Base-by-base conservation (phyloP, 2,113 vertebrate species). In the Mugil cephalus region DNA sequence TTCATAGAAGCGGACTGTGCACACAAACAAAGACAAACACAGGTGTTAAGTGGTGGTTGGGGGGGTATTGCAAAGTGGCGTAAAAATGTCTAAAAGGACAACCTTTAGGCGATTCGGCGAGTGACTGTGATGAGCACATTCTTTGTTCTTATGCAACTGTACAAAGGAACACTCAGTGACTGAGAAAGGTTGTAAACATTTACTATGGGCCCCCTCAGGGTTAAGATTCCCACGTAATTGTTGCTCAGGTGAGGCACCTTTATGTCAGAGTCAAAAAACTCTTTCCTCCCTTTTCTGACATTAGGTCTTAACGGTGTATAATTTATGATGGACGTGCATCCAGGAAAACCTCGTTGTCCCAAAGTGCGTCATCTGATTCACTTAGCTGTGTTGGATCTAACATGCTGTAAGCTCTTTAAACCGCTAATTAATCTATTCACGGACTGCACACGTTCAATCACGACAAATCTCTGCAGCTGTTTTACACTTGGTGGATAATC, bases 61-160 rank as follows among this genome's bases (percentile, higher is more conserved):
- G n/a, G 74, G 78, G 47, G 36, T 51, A 60, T 59, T 59, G 15
- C 7, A 3, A 51, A 42, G 9, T 10, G 10, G 8, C 66, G 35
- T 46, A 65, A 45, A 70, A 60, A 69, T 50, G 62, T 40, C 45
- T 39, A 42, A 40, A n/a, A 12, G 79, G 47, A 54, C 64, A 0
- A 51, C 40, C 34, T 82, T 74, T 76, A 67, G 53, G 19, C 19
- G 61, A 10, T 69, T 78, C 45, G 12, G 39, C 58, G 54, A 67
- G 19, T 24, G 47, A 9, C 59, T 35, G 52, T 18, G 71, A 65
- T 42, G 56, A 70, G 35, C 21, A 8, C 43, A 35, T 42, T 60
- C 24, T 46, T 18, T 2, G 2, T 59, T 50, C 55, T 87, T 84
- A 85, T 79, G 70, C 47, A 83, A 80, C 55, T 61, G 70, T 83